Base-by-base conservation (phyloP, 2,888 invertebrate genomes). In the Aphelenchoides bicaudatus region DNA sequence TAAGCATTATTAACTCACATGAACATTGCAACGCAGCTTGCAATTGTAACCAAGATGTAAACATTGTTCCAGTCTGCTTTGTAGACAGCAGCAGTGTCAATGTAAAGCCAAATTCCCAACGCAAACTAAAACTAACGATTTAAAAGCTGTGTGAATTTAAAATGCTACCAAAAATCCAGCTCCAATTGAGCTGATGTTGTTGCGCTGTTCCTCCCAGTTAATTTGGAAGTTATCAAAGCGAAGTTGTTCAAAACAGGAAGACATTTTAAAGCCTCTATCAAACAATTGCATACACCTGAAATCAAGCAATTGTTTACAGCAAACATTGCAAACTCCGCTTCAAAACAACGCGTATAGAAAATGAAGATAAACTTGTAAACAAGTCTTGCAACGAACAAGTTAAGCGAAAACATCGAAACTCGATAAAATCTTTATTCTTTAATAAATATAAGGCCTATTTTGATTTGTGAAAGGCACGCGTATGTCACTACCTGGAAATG, bases 21-120 rank as follows among this genome's bases (percentile, higher is more conserved):
- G 68, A 96, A 86, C 61, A 98, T 85, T 16, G 94, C 92, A 56
- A 98, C 73, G 0, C 94, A 93, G 21, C 90, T 91, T 68, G 94
- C 87, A 49, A 93, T 88, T 5, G 96, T 98, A 78, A 93, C 92
- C 56, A 92, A 87, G 78, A 94, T 89, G 70, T 80, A 93, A 82
- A 82, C 88, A 67, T 84, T 82, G 66, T 82, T 80, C 73, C 85
- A 84, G 30, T 84, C 63, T 60, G 28, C 28, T 16, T 28, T 37
- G 2, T 56, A 31, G 75, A 88, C 88, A 21, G 86, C 86, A 0
- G 90, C 86, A 6, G 91, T 90, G 83, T 96, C 96, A 72, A 98
- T 93, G 62, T 93, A 87, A 63, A 92, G 86, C 98, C 96, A 98
- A 94, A 96, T 96, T 50, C 93, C 96, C 71, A 87, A 82, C 76